Conservation (phyloP, 1,140 invertebrate species). For the Bombus polaris region DNA sequence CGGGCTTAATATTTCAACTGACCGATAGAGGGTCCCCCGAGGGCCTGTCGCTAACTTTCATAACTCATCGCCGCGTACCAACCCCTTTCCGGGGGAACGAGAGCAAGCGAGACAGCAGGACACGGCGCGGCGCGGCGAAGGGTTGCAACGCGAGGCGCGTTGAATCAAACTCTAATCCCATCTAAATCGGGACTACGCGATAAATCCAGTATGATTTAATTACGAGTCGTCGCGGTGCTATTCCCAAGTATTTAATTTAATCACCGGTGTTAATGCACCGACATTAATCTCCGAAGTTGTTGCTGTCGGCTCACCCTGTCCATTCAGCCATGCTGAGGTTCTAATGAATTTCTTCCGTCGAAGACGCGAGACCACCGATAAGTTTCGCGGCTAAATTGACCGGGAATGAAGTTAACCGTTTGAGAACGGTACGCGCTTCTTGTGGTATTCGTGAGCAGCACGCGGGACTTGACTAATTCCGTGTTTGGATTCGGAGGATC, state of each 20-base stretch:
- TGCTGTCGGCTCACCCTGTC: neutral
- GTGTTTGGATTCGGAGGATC: neutral
- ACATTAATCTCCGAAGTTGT: constrained; percentile 33
- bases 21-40: constrained; percentile 59
- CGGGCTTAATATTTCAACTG: constrained; percentile 47
- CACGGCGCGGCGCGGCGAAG: neutral
- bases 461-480: neutral
- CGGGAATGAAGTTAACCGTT: constrained; percentile 9
- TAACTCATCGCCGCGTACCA: constrained; percentile 55
- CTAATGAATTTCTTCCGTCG: constrained; percentile 41
- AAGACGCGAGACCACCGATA: neutral
- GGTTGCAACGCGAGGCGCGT: constrained; percentile 8
- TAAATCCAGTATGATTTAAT: constrained; percentile 64
- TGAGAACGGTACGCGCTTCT: constrained; percentile 2
- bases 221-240: constrained; percentile 42
- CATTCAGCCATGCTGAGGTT: neutral
- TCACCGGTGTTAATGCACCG: constrained; percentile 46
- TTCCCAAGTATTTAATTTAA: constrained; percentile 57
- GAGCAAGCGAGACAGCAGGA: neutral
- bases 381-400: constrained; percentile 2
- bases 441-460: neutral
- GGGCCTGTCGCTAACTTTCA: constrained; percentile 58
- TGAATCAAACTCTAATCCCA: constrained; percentile 62
- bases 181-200: constrained; percentile 55
- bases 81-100: constrained; percentile 1